phyloP scores from a whole-genome alignment of 2,797 vertebrate species.

The Urocyon cinereoargenteus region DNA sequence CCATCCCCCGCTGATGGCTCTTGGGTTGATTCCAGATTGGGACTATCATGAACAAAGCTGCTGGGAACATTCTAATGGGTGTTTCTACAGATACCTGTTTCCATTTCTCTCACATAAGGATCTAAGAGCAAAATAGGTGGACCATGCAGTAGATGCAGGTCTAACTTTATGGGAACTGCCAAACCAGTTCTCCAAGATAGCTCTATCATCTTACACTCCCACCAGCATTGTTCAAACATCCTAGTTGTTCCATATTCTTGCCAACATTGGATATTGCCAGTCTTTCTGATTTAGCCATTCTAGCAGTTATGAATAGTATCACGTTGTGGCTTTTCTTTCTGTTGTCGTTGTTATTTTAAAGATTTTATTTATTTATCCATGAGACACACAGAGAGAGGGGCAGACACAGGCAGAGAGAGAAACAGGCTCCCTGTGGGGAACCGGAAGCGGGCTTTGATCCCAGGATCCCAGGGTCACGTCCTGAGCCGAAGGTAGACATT shows the following conservation, averaged over 20 bases:
- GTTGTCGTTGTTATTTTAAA: too few species aligned
- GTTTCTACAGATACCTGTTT: neutral
- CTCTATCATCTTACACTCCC: neutral
- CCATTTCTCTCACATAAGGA: conserved; percentile 3
- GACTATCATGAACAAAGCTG: neutral
- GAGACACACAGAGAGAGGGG: too few species aligned
- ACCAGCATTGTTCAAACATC: neutral
- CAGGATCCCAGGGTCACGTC: too few species aligned
- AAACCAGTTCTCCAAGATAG: neutral
- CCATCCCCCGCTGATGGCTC: neutral
- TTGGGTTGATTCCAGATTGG: neutral
- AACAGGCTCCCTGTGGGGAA: too few species aligned
- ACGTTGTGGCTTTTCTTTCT: neutral
- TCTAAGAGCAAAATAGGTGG: neutral
- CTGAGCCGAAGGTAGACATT: too few species aligned
- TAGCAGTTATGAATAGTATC: neutral
- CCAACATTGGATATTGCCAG: neutral
- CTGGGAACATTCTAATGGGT: conserved; percentile 36
- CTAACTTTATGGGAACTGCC: neutral
- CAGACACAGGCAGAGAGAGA: too few species aligned
- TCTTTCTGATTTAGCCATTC: conserved; percentile 16
- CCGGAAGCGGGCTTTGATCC: too few species aligned
- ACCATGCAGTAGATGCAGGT: neutral
- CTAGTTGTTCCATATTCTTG: neutral
- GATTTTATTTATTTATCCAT: too few species aligned